Base-by-base conservation (phyloP, 2,797 vertebrate species). In the Pangasius larnaudii region DNA sequence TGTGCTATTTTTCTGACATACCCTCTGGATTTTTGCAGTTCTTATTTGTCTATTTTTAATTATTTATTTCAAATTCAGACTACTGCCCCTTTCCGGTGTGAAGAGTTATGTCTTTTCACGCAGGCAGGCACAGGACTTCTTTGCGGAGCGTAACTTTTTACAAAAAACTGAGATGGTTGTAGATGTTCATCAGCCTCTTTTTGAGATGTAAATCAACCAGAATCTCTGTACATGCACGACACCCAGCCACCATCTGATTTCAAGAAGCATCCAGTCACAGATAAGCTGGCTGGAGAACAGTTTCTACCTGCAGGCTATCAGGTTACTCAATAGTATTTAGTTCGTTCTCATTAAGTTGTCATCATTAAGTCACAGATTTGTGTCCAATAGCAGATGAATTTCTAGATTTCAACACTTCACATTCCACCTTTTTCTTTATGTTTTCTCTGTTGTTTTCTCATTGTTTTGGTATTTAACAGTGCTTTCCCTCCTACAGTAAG, bases 241-340 rank as follows among this genome's bases (percentile, higher is more conserved):
- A 19, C 36, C 36, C 36, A 72, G 36, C 69, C 36, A 22, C 36
- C 69, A 10, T 42, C 69, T 42, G 36, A 72, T 72, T 39, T 72
- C 36, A 19, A 72, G 19, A 39, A 72, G 69, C 36, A 39, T 72
- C 69, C 19, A 72, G 1, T 42, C 69, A 22, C 69, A 42, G 36
- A 72, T 14, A 30, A 65, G n/a, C 33, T 69, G 67, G 16, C 39
- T 69, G 67, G 1, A 11, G 69, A 22, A 72, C 18, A 22, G 69
- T 72, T 72, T 72, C 69, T 72, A 72, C 69, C 69, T 72, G 69
- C 69, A 72, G 69, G 36, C 69, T 42, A 22, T 72, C 36, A 10
- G 30, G 36, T 72, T 39, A 72, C 36, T 39, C 36, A 72, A 11
- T 22, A 24, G 5, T 39, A 24, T 22, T 22, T 22, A 72, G 19